Conservation (phyloP, 1,140 invertebrate genomes). For the Dinoponera quadriceps region DNA sequence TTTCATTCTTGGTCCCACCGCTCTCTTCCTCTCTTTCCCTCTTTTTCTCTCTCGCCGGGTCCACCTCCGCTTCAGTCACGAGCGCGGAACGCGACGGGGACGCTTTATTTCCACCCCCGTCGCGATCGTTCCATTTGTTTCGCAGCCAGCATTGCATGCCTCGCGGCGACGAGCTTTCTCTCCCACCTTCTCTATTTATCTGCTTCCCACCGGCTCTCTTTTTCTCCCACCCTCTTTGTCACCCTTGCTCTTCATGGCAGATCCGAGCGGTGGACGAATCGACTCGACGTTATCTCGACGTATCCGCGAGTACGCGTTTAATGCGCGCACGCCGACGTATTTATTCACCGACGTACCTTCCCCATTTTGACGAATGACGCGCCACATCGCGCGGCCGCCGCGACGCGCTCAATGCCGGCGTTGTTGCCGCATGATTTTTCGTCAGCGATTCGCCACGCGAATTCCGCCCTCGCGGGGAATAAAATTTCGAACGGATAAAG, state of each 20-base stretch:
- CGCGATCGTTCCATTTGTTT: slow-evolving; percentile 81
- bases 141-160: slow-evolving; percentile 76
- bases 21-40: slow-evolving; percentile 12
- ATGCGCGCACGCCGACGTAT: slow-evolving; percentile 70
- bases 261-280: slow-evolving; percentile 75
- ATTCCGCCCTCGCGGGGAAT: slow-evolving; percentile 6
- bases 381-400: slow-evolving; percentile 55
- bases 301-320: slow-evolving; percentile 72
- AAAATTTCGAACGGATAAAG: slow-evolving; percentile 1
- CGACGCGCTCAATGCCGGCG: slow-evolving; percentile 30
- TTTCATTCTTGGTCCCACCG: slow-evolving; percentile 38
- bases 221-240: slow-evolving; percentile 50
- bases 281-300: slow-evolving; percentile 74
- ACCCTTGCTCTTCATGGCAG: slow-evolving; percentile 57
- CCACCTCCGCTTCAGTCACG: slow-evolving; percentile 50
- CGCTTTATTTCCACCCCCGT: slow-evolving; percentile 80
- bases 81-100: slow-evolving; percentile 75
- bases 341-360: slow-evolving; percentile 73
- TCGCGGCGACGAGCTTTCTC: slow-evolving; percentile 76
- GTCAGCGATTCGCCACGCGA: slow-evolving; percentile 28
- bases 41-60: background rate
- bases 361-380: slow-evolving; percentile 72
- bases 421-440: slow-evolving; percentile 50
- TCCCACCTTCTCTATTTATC: slow-evolving; percentile 72
- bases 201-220: slow-evolving; percentile 22